These are phyloP conservation scores for Trichopria drosophilae DNA, from an alignment of 2,888 invertebrate genomes.

Conservation along the genomic window DNA sequence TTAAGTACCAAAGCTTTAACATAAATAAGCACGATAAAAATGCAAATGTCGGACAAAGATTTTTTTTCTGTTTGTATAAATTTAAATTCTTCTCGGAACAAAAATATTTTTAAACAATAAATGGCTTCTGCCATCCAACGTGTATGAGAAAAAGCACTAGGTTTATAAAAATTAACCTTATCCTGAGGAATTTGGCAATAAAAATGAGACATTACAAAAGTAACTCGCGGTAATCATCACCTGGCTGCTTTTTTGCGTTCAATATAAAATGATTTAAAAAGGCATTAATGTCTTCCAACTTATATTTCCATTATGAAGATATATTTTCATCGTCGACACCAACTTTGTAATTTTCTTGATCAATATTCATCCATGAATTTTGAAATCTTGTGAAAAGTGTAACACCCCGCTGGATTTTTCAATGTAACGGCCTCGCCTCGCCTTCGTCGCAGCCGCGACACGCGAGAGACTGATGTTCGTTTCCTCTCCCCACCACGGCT, in stretches of 20 bases:
- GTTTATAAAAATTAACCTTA: slow-evolving; percentile 34
- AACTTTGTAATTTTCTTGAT: slow-evolving; percentile 23
- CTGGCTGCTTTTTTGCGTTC: slow-evolving; percentile 28
- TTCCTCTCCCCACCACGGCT: no score
- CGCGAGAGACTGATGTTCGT: no score
- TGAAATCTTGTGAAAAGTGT: slow-evolving; percentile 34
- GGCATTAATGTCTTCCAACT: slow-evolving; percentile 13
- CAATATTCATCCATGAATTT: slow-evolving; percentile 27
- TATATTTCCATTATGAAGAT: slow-evolving; percentile 9
- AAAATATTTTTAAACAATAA: no score
- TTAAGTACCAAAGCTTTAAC: no score
- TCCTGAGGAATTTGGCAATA: slow-evolving; percentile 30
- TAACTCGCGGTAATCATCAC: slow-evolving; percentile 37
- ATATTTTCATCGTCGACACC: slow-evolving; percentile 15
- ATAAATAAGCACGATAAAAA: no score
- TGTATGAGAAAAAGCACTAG: slow-evolving; percentile 41
- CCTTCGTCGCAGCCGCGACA: no score
- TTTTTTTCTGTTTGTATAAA: slow-evolving; percentile 32
- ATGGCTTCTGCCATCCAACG: slow-evolving; percentile 43
- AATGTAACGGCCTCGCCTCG: no score
- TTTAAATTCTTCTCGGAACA: slow-evolving; percentile 35
- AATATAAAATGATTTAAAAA: slow-evolving; percentile 15
- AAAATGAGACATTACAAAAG: slow-evolving; percentile 38
- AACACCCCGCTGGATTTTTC: no score
- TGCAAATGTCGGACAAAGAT: no score